Base-by-base conservation (phyloP, 2,888 invertebrate genomes). In the Meganola albula region DNA sequence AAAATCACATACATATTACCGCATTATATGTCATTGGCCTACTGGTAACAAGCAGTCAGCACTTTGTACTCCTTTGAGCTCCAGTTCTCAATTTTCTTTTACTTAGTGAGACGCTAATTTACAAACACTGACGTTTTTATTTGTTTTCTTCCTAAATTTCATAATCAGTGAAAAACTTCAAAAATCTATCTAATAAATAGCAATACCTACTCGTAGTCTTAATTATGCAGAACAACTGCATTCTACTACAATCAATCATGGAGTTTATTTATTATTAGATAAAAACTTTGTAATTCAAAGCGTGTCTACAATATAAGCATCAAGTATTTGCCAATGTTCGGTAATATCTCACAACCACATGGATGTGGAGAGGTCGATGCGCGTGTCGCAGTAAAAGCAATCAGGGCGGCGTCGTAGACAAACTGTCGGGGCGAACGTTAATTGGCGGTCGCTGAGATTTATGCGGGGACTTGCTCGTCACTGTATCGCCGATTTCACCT, bases 361-460 rank as follows among this genome's bases (percentile, higher is more conserved):
- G 37, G 25, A 51, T 34, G 36, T 34, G 30, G 34, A 48, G 51
- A 54, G 53, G 50, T 53, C 47, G 52, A 49, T 59, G 57, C 53
- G 58, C 61, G 63, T 44, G 36, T 64, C 62, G 62, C 53, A 42
- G 64, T 58, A 80, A 80, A 83, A 87, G 86, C 88, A 88, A 88
- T 87, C 85, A 86, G 77, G 80, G 75, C 74, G 74, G 71, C 74
- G 71, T 72, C 72, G 80, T 77, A 83, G 82, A 84, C 84, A 84
- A 84, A 84, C 80, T 84, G 84, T 83, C 83, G 83, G 74, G 76
- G 76, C 60, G 73, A 68, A 56, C 77, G 82, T 78, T 86, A 85
- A 85, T 86, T 86, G 85, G 85, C 80, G 84, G 85, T 82, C 77
- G 72, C 60, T 43, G 74, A 84, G 85, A 85, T 86, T 85, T 85